Evolutionary conservation across 2,797 vertebrate genomes (phyloP).

Genomic region (Coccyzus lansbergi): DNA sequence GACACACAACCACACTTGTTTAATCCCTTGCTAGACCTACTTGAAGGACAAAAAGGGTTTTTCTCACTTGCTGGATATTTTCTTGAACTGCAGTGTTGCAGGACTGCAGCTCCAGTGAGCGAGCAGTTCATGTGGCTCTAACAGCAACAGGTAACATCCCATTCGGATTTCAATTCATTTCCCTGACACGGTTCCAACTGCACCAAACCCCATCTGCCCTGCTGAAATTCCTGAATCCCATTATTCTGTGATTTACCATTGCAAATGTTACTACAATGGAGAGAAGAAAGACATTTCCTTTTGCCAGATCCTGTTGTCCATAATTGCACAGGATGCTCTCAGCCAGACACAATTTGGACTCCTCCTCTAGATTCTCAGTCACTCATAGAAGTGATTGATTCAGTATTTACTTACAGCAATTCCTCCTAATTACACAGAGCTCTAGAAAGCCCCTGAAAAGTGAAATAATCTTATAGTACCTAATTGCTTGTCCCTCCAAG

Average conservation of each 20-base stretch:
- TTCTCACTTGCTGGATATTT: background rate
- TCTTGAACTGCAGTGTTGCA: background rate
- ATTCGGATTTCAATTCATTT: background rate
- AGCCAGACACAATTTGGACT: background rate
- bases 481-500: too few species aligned
- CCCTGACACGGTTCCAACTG: background rate
- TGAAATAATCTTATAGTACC: background rate
- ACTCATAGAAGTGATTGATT: background rate
- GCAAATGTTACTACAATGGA: background rate
- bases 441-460: background rate
- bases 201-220: too few species aligned
- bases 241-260: background rate
- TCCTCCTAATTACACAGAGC: background rate
- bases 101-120: background rate
- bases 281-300: background rate
- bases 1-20: background rate
- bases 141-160: background rate
- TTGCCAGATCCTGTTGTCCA: background rate
- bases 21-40: background rate
- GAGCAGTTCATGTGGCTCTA: background rate
- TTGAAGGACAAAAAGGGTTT: background rate
- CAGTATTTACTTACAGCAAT: background rate
- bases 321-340: background rate
- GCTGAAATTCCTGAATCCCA: background rate
- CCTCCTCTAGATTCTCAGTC: background rate